Base-by-base conservation (phyloP, 2,797 vertebrate genomes). In the Malurus splendens region DNA sequence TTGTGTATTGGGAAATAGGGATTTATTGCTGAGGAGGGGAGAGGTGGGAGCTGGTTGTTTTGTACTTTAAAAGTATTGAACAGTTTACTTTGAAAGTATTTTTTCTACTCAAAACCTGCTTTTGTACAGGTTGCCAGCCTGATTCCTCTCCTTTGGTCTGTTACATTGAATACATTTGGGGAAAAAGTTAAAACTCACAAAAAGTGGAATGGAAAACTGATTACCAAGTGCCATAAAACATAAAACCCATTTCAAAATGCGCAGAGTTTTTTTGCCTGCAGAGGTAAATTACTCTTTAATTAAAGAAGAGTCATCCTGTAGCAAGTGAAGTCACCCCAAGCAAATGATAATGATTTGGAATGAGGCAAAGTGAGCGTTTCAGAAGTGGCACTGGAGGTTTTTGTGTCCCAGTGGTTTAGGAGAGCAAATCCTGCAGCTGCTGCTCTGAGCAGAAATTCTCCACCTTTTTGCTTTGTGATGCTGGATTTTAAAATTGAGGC, bases 221-320 rank as follows among this genome's bases (percentile, higher is more conserved):
- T 70, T 79, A 48, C 9, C n/a, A 70, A 78, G 47, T 68, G 70
- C 44, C 16, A 66, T 45, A 82, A 88, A 90, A 30, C 51, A 51
- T 33, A 82, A 90, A 89, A 44, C 24, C 30, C 36, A 32, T 62
- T 93, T 87, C 76, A 82, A 82, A 89, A 77, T 60, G 30, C 57
- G 12, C 3, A 7, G 5, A 32, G 5, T 28, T 78, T 89, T 93
- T 93, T 86, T 84, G 81, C 82, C 85, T 89, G 74, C 71, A 89
- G 85, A 93, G 90, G 75, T 87, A 80, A 89, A 78, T 62, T 78
- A 39, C 54, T 95, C 73, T 95, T 96, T 96, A 96, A 96, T 95
- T 96, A 96, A 95, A 87, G 60, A 89, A 82, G 68, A 90, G 64
- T 80, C 61, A 68, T 68, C 39, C 75, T 48, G 15, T 30, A 90